phyloP scores from a whole-genome alignment of 2,797 vertebrate genomes.

The Paramormyrops hopkinsi region DNA sequence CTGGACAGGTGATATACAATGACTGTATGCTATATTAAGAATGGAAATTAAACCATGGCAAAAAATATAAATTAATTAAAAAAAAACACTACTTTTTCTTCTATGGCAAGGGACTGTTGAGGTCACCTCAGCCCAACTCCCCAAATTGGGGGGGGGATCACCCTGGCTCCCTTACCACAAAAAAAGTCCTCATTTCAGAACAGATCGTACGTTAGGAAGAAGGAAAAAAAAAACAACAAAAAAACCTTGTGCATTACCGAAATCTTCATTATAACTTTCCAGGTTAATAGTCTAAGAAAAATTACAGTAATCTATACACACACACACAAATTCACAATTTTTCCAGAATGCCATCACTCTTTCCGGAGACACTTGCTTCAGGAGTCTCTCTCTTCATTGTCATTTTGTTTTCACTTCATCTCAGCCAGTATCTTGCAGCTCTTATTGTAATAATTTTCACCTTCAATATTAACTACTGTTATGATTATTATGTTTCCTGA shows the following conservation, averaged over 20 bases:
- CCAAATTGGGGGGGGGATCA: not conserved
- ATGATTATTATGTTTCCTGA: constrained; percentile 54
- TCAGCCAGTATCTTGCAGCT: constrained; percentile 42
- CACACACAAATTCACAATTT: constrained; percentile 36
- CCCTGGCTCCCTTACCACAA: not conserved
- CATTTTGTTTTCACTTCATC: constrained; percentile 25
- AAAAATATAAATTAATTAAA: too few species aligned
- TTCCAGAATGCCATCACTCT: constrained; percentile 48
- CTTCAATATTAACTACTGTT: constrained; percentile 46
- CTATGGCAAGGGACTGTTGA: not conserved
- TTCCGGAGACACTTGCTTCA: constrained; percentile 1
- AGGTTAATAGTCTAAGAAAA: constrained; percentile 52
- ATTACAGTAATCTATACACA: constrained; percentile 55
- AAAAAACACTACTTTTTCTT: constrained; percentile 19
- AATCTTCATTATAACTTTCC: constrained; percentile 57
- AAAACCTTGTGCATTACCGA: constrained; percentile 66
- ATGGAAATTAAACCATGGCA: constrained; percentile 33
- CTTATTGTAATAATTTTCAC: constrained; percentile 44
- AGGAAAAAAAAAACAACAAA: constrained; percentile 40
- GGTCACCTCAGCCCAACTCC: not conserved
- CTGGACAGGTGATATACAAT: not conserved
- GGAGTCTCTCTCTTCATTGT: constrained; percentile 40
- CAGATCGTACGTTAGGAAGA: constrained; percentile 44
- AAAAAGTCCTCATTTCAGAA: constrained; percentile 53
- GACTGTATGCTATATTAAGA: constrained; percentile 48